Base-by-base conservation (phyloP, 2,888 invertebrate genomes). In the Pomacea canaliculata region DNA sequence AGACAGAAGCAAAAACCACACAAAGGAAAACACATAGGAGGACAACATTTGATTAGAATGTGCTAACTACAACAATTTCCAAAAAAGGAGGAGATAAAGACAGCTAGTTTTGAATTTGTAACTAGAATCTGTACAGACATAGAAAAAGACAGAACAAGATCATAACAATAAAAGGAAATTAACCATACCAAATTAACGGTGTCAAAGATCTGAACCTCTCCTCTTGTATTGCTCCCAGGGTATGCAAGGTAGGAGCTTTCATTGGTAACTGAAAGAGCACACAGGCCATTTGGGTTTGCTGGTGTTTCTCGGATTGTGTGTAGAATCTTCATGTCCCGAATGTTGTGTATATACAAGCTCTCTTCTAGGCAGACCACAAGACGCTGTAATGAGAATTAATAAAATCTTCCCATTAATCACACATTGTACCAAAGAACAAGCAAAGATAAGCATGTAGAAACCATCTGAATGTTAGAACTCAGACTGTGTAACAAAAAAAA, bases 231-330 rank as follows among this genome's bases (percentile, higher is more conserved):
- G 85, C 97, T 97, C 86, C 98, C 98, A 71, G 99, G 99, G 93
- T 99, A 99, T 56, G 99, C 99, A 85, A 99, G 93, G 92, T 95
- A 96, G 92, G 97, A 97, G 92, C 95, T 95, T 81, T 98, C 97
- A 84, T 95, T 95, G 92, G 94, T 94, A 74, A 95, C 94, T 79
- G 97, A 96, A 73, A 98, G 93, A 78, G 97, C 96, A 92, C 97
- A 97, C 82, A 98, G 93, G 37, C 99, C 99, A 87, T 94, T 93
- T 76, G 96, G 95, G 93, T 99, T 99, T 80, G 96, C 95, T 81
- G 99, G 99, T 80, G 99, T 99, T 92, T 99, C 99, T 86, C 97
- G 94, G 90, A 99, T 99, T 79, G 97, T 98, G 92, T 99, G 99
- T 89, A 99, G 93, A 83, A 98, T 96, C 92, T 97, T 97, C 98